Evolutionary conservation across 2,113 vertebrate genomes (phyloP).

Genomic region (Embiotoca jacksoni): DNA sequence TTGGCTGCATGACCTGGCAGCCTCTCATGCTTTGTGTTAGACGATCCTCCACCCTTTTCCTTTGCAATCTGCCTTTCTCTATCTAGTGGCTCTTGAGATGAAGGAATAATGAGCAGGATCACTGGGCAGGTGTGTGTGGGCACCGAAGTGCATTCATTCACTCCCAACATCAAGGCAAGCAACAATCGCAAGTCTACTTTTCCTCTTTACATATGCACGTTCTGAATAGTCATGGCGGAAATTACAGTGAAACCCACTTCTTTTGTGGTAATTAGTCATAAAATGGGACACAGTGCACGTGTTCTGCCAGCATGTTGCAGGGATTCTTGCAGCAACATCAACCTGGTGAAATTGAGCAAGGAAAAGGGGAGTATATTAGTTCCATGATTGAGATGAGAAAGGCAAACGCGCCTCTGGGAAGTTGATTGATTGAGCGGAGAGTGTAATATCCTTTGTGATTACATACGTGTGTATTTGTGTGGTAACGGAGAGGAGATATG

Average conservation of each 20-base stretch:
- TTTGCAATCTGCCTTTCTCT: neutral
- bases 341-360: conserved; percentile 54
- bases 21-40: neutral
- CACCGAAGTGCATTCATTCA: conserved; percentile 3
- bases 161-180: neutral
- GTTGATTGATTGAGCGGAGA: conserved; percentile 50
- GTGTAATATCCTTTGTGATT: conserved; percentile 55
- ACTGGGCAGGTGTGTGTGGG: neutral
- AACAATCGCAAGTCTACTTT: conserved; percentile 16
- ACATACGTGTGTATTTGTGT: conserved; percentile 30
- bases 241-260: conserved; percentile 49
- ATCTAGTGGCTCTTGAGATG: conserved; percentile 12
- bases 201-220: conserved; percentile 11
- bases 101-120: conserved; percentile 8
- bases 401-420: conserved; percentile 52
- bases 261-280: conserved; percentile 58
- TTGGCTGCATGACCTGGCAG: conserved; percentile 48
- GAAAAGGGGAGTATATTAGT: conserved; percentile 44
- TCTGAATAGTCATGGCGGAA: conserved; percentile 28
- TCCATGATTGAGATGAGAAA: conserved; percentile 58
- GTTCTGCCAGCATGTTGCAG: conserved; percentile 13
- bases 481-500: neutral
- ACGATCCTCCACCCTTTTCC: neutral
- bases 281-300: conserved; percentile 38
- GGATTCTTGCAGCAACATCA: conserved; percentile 26